A percentile compares a stretch with the other conserved stretches of the same genome.
These are phyloP conservation scores for Ichneumoninae sp. DNA, from an alignment of 2,888 invertebrate genomes.

Conservation along the genomic window DNA sequence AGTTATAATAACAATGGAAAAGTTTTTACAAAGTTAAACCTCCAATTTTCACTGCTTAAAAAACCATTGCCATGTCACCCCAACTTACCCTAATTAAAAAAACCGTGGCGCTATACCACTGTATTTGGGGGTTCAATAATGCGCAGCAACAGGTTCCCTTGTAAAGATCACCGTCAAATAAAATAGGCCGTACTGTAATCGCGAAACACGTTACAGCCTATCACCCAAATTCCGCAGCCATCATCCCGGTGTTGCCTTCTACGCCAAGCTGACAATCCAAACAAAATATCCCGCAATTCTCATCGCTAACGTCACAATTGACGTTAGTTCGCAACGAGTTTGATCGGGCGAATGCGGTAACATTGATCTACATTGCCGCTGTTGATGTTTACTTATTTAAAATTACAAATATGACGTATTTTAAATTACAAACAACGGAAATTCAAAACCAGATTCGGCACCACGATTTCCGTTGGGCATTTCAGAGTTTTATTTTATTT, in stretches of 20 bases:
- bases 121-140: not conserved
- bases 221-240: not conserved
- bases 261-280: not conserved
- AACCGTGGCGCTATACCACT: not conserved
- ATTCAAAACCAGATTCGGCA: no score
- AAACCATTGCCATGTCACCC: no score
- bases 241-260: no score
- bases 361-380: not conserved
- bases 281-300: not conserved
- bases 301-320: no score
- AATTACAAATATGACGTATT: no score
- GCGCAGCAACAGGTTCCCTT: not conserved
- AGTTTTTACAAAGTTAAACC: no score
- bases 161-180: not conserved
- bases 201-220: not conserved
- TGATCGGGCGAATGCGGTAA: not conserved
- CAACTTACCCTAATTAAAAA: not conserved
- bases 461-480: conserved; percentile 40
- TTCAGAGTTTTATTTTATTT: conserved; percentile 31
- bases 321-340: not conserved
- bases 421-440: no score
- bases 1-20: no score
- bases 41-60: no score
- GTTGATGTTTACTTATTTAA: not conserved
- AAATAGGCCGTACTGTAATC: not conserved